Evolutionary conservation across 1,140 invertebrate genomes (phyloP), one percentile per base, ranked within the genome.

Genomic region (Drosophila quadrilineata): DNA sequence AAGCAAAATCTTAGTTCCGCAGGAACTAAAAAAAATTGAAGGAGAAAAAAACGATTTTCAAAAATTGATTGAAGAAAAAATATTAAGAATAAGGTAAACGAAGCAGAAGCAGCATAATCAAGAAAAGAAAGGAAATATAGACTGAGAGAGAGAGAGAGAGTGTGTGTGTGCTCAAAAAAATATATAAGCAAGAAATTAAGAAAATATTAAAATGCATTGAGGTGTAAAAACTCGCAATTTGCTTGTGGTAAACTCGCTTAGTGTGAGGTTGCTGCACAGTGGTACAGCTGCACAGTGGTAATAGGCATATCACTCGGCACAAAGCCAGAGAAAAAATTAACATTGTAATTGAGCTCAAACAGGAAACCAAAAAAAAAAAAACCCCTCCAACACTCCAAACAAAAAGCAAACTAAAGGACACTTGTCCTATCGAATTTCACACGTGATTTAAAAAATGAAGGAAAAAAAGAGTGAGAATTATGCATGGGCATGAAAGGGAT

Each of bases 351-450:
- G 87, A 88, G 82, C 82, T 85, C 35, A 63, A 9, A 71, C 74
- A 87, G 87, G 87, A 88, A 88, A 85, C 87, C 87, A 69, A 87
- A 88, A 88, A 88, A 88, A 88, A 60, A n/a, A n/a, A n/a, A n/a
- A n/a, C n/a, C n/a, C n/a, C n/a, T n/a, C n/a, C n/a, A n/a, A n/a
- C n/a, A n/a, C n/a, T n/a, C n/a, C 48, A 48, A 41, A 22, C 53
- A 36, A 16, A 35, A 16, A 19, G 29, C n/a, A 28, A 48, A 4
- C 31, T 45, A 85, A 85, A 86, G 66, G 62, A 86, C 75, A 75
- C 80, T 85, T 68, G 74, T 49, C 49, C 36, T 82, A 85, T 85
- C 53, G 48, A 59, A 57, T 85, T 85, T 71, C 79, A 75, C 80
- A 85, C 79, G 79, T 85, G 79, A 85, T 85, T 85, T 85, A 35